These are phyloP conservation scores for Trichoplusia ni DNA, from an alignment of 1,140 invertebrate species.

Conservation along the genomic window DNA sequence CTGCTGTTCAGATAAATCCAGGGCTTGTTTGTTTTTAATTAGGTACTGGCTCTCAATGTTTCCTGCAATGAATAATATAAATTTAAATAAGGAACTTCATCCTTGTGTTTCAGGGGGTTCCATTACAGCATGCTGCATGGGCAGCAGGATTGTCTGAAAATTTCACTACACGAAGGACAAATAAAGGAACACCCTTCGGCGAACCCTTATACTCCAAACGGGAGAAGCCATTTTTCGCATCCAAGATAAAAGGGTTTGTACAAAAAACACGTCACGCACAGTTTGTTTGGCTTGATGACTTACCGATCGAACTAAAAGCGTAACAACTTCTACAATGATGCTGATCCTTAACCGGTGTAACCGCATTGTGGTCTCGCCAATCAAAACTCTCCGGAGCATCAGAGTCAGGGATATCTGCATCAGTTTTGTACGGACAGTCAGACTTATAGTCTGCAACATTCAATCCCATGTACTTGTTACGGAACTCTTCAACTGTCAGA, in stretches of 20 bases:
- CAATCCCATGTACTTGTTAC: background rate
- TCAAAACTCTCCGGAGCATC: background rate
- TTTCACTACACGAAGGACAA: no score
- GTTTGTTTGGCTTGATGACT: no score
- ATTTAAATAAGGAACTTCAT: no score
- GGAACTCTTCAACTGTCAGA: background rate
- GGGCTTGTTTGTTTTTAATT: background rate
- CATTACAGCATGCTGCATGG: no score
- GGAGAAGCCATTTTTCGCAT: no score
- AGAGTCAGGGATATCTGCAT: background rate
- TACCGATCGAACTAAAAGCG: background rate
- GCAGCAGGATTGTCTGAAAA: no score
- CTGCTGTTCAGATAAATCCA: slow-evolving; percentile 1
- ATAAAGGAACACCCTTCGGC: no score
- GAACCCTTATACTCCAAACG: no score
- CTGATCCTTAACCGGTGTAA: background rate
- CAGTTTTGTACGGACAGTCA: background rate
- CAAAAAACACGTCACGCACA: no score
- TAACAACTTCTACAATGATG: background rate
- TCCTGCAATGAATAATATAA: background rate
- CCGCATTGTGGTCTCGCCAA: background rate
- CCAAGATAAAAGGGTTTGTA: background rate
- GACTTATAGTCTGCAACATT: background rate
- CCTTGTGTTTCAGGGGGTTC: no score
- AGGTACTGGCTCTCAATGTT: background rate